A percentile compares a stretch with the other conserved stretches of the same genome.
Evolutionary conservation across 2,113 vertebrate species (phyloP).

Genomic region (Microcebus lehilahytsara): DNA sequence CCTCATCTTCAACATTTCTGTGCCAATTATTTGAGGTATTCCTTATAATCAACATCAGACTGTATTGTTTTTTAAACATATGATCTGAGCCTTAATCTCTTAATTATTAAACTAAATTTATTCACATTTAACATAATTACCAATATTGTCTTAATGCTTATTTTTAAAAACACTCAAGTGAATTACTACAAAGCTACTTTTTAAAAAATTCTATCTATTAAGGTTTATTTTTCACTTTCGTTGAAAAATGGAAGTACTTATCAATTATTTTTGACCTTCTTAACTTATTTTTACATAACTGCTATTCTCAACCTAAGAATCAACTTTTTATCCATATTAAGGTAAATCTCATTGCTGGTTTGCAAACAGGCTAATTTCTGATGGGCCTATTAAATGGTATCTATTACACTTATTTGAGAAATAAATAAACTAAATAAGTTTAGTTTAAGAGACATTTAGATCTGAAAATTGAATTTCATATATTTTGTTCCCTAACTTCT

Average conservation of each 20-base stretch:
- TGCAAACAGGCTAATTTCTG: constrained; percentile 40
- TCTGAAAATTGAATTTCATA: background rate
- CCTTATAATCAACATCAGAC: constrained; percentile 15
- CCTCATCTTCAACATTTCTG: background rate
- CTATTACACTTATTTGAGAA: background rate
- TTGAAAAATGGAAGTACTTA: constrained; percentile 59
- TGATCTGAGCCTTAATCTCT: background rate
- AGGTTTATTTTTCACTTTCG: constrained; percentile 38
- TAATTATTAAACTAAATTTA: constrained; percentile 30
- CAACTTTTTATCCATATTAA: constrained; percentile 45
- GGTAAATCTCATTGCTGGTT: background rate
- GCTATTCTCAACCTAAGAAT: constrained; percentile 45
- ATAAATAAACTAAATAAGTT: background rate
- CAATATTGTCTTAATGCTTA: background rate
- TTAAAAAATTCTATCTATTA: background rate
- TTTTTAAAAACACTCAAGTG: background rate
- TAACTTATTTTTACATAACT: background rate
- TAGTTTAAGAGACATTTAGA: constrained; percentile 32
- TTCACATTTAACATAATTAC: constrained; percentile 38
- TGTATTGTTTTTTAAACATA: background rate
- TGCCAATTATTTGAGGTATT: background rate
- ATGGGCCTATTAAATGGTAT: constrained; percentile 6
- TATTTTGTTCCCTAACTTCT: constrained; percentile 47
- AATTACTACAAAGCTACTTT: constrained; percentile 52
- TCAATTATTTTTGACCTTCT: constrained; percentile 20